Conservation (phyloP, 2,113 vertebrate genomes). For the Caranx ignobilis region DNA sequence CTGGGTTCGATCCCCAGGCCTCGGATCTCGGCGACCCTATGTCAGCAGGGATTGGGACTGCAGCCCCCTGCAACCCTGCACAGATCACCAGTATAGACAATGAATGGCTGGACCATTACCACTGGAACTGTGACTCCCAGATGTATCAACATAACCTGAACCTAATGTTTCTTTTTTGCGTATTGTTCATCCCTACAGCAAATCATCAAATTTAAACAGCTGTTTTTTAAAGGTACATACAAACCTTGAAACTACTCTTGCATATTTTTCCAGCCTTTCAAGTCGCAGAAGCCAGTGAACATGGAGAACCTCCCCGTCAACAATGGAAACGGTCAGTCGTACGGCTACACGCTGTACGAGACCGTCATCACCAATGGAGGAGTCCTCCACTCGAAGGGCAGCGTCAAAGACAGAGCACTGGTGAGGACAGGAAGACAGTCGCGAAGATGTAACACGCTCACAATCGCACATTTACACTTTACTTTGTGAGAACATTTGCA, state of each 20-base stretch:
- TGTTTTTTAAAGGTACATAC: not conserved
- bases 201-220: not conserved
- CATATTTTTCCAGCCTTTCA: conserved; percentile 79
- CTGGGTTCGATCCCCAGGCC: too few relatives aligned
- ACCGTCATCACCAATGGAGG: conserved; percentile 85
- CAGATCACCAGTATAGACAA: too few relatives aligned
- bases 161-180: too few relatives aligned
- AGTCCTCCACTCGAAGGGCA: conserved; percentile 80
- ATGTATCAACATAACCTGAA: too few relatives aligned
- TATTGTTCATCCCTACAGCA: not conserved
- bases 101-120: too few relatives aligned
- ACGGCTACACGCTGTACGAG: conserved; percentile 90
- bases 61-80: too few relatives aligned
- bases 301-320: conserved; percentile 91
- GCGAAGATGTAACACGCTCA: not conserved
- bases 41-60: too few relatives aligned
- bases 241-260: not conserved
- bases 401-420: conserved; percentile 89
- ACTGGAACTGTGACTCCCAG: too few relatives aligned
- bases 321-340: conserved; percentile 87
- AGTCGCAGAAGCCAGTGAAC: conserved; percentile 86
- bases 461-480: conserved; percentile 7
- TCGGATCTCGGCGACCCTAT: too few relatives aligned
- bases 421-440: conserved; percentile 69
- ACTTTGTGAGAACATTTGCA: conserved; percentile 20